Evolutionary conservation across 2,888 invertebrate species (phyloP), one percentile per base, ranked within the genome.

Genomic region (Heterodera filipjevi): DNA sequence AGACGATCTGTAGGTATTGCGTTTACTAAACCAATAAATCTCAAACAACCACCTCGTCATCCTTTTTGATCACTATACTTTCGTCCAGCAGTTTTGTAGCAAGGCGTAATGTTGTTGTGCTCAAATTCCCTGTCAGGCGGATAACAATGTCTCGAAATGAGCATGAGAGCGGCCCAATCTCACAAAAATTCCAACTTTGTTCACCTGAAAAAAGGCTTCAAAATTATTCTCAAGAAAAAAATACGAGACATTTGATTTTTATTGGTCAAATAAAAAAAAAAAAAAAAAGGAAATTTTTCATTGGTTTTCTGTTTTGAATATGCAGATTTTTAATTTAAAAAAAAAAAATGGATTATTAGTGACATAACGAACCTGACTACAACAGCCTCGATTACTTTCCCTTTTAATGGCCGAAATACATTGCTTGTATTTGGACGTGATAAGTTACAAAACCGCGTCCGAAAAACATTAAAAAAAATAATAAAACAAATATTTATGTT

Each of bases 91-190:
- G 85, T 85, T 91, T 97, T 98, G 90, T 99, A 99, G 90, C 98
- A 99, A 0, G 96, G 95, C 27, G 98, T 97, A 90, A 95, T 95
- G 49, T 95, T 94, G 90, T 96, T 96, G 0, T 98, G 96, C 90
- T 99, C 99, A 91, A 97, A 99, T 90, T 98, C 95, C 96, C 99
- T 97, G 90, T 99, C 98, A 30, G 96, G 94, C 76, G 99, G 99
- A 86, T 99, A 99, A 3, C 96, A 96, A 89, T 92, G 92, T 82
- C 92, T 94, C 30, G 97, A 97, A 90, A 99, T 97, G 90, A 99
- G 90, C 98, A 99, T 8, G 96, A 95, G 14, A 99, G 92, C 19
- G 99, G 99, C 27, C 99, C 99, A 89, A 99, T 96, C 92, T 99
- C 97, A 79, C 96, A 96, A 92, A 99, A 93, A 99, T 94, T 80